Percentiles rank a stretch among this genome's conserved stretches.
phyloP scores from a whole-genome alignment of 2,797 vertebrate genomes.

The Manis pentadactyla region DNA sequence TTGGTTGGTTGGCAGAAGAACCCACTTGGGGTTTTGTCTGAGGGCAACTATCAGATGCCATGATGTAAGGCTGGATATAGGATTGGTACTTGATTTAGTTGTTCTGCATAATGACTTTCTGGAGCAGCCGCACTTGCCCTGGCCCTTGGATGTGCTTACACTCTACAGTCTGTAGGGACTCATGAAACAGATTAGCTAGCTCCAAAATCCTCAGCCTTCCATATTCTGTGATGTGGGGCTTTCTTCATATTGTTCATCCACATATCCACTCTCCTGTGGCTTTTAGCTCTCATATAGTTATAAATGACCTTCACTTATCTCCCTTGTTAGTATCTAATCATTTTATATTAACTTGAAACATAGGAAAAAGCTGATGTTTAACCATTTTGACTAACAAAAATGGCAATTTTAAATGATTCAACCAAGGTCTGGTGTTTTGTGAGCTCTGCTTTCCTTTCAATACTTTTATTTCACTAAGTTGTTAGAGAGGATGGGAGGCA shows the following conservation, averaged over 20 bases:
- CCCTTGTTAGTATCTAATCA: neutral
- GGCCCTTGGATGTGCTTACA: neutral
- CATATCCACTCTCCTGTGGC: neutral
- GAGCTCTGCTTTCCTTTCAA: neutral
- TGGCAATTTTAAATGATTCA: neutral
- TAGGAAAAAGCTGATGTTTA: neutral
- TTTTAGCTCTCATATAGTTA: neutral
- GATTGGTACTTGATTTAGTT: too few relatives aligned
- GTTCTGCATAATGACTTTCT: neutral
- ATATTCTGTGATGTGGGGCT: too few relatives aligned
- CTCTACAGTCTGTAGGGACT: neutral
- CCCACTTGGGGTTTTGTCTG: neutral
- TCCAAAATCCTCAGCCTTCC: neutral
- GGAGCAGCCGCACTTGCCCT: accelerated
- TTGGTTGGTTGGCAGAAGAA: neutral
- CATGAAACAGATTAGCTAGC: accelerated
- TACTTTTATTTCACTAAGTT: neutral
- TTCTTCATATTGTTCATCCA: neutral
- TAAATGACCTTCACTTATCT: neutral
- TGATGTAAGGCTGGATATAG: too few relatives aligned
- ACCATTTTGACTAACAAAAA: neutral
- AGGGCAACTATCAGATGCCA: neutral
- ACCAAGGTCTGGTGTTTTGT: neutral
- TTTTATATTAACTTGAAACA: neutral
- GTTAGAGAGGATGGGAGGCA: neutral